A percentile compares a stretch with the other conserved stretches of the same genome.
These are phyloP conservation scores for Macrosiphum euphorbiae DNA, from an alignment of 2,888 invertebrate genomes.

Conservation along the genomic window DNA sequence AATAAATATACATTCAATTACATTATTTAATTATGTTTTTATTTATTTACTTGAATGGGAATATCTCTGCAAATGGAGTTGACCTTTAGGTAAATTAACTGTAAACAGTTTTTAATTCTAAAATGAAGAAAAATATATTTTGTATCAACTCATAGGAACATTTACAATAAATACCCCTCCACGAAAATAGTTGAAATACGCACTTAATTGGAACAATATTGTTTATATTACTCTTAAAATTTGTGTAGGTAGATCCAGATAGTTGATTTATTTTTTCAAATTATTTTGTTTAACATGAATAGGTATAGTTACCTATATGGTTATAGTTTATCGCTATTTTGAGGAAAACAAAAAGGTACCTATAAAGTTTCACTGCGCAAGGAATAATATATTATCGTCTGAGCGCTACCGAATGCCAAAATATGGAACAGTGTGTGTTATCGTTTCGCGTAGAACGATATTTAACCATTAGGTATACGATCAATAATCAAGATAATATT, in stretches of 20 bases:
- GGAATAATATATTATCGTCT: neutral
- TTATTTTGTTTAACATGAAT: neutral
- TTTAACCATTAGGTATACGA: neutral
- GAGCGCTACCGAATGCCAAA: neutral
- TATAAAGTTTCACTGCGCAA: neutral
- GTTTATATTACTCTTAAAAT: neutral
- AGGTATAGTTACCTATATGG: neutral
- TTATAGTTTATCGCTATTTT: neutral
- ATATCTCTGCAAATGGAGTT: neutral
- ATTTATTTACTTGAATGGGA: neutral
- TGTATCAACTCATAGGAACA: neutral
- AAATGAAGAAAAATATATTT: neutral
- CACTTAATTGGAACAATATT: neutral
- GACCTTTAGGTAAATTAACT: neutral
- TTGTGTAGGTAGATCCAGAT: neutral
- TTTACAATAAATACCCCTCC: neutral
- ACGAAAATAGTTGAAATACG: neutral
- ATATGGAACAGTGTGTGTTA: neutral
- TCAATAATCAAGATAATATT: neutral
- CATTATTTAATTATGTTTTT: neutral
- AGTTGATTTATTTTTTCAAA: neutral
- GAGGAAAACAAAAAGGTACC: neutral
- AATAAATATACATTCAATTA: neutral
- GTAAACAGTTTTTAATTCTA: neutral
- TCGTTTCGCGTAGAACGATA: neutral